These are phyloP conservation scores for Xanthia togata DNA, from an alignment of 2,888 invertebrate genomes.

Conservation along the genomic window DNA sequence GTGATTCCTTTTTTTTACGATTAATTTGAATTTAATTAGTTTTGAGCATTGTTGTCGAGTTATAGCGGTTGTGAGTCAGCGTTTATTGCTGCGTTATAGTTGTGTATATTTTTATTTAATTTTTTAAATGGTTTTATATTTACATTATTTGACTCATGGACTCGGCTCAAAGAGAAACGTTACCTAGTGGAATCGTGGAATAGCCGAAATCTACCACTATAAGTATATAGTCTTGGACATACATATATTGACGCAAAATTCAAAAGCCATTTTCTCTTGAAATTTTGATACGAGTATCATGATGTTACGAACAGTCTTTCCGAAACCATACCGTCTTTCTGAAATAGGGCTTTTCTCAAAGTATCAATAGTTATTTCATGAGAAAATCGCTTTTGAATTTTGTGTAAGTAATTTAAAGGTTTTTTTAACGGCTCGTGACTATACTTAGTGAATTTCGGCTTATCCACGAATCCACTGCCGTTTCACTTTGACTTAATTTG, in stretches of 20 bases:
- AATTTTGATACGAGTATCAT: not conserved
- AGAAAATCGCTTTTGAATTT: not conserved
- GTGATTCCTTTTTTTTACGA: slow-evolving; percentile 87
- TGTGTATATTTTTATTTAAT: slow-evolving; percentile 29
- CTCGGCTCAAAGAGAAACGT: too few species aligned
- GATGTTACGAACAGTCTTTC: not conserved
- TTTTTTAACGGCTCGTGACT: not conserved
- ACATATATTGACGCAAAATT: not conserved
- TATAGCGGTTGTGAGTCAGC: slow-evolving; percentile 58
- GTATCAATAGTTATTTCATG: not conserved
- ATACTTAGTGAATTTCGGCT: not conserved
- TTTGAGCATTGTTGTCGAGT: slow-evolving; percentile 76
- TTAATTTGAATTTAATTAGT: slow-evolving; percentile 90
- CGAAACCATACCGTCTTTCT: too few species aligned
- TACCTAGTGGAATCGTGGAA: too few species aligned
- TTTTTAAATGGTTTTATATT: not conserved
- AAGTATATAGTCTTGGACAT: not conserved
- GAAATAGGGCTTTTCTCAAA: not conserved
- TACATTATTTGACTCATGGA: too few species aligned
- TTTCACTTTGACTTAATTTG: not conserved
- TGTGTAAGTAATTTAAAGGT: not conserved
- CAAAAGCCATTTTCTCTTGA: not conserved
- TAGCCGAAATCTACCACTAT: not conserved
- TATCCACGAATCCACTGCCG: not conserved
- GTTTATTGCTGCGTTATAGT: slow-evolving; percentile 50